These are phyloP conservation scores for Drosophila cracens DNA, from an alignment of 2,888 invertebrate species.

Conservation along the genomic window DNA sequence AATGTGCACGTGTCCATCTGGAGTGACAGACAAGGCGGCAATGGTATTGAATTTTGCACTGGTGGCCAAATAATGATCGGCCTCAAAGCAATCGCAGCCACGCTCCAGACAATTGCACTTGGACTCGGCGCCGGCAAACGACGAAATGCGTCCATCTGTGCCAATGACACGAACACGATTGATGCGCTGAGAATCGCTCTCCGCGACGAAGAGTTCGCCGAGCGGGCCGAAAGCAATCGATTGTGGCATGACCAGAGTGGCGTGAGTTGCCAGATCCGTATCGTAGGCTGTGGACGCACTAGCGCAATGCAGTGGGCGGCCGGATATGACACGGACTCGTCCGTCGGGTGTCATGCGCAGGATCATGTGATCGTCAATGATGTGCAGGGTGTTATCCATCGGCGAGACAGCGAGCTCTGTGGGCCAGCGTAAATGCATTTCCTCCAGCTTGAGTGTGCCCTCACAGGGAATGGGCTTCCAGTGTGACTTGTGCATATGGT, in stretches of 20 bases:
- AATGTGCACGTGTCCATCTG: constrained; percentile 97
- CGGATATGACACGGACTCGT: constrained; percentile 96
- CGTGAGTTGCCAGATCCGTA: constrained; percentile 94
- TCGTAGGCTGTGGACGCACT: constrained; percentile 92
- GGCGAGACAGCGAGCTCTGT: constrained; percentile 97
- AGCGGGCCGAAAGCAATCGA: constrained; percentile 97
- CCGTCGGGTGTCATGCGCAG: constrained; percentile 96
- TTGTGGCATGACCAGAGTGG: constrained; percentile 96
- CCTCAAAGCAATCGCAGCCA: constrained; percentile 96
- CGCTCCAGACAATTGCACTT: constrained; percentile 96
- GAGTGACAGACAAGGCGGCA: constrained; percentile 95
- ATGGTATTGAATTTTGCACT: constrained; percentile 98
- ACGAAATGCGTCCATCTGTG: constrained; percentile 95
- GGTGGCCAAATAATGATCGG: constrained; percentile 95
- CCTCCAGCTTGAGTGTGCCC: constrained; percentile 95
- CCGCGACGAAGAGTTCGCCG: constrained; percentile 96
- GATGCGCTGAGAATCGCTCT: constrained; percentile 97
- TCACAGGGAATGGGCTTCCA: constrained; percentile 97
- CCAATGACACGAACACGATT: constrained; percentile 96
- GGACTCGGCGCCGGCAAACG: constrained; percentile 97
- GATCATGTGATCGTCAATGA: constrained; percentile 98
- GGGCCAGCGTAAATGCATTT: constrained; percentile 97
- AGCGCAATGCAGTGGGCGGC: constrained; percentile 96
- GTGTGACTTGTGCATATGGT: constrained; percentile 96
- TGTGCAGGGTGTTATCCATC: constrained; percentile 96